Conservation (phyloP, 2,113 vertebrate species). For the Dromas ardeola region DNA sequence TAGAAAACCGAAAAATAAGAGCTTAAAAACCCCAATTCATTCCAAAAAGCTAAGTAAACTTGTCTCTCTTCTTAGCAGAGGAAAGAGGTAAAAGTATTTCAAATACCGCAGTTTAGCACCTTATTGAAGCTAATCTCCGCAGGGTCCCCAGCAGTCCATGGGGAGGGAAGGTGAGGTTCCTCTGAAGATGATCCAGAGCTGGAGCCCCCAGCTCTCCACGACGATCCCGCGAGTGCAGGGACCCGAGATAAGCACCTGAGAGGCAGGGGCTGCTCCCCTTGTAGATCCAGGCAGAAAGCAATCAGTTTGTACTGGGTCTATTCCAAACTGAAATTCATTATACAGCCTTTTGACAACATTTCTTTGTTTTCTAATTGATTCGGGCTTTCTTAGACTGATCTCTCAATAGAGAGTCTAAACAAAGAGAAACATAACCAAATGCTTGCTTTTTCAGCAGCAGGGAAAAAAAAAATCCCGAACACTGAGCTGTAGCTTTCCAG, state of each 20-base stretch:
- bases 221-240: fast-evolving
- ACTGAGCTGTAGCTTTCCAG: neutral
- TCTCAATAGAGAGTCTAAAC: neutral
- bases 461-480: neutral
- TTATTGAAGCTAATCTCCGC: neutral
- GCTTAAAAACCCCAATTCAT: neutral
- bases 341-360: neutral
- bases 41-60: neutral
- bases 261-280: neutral
- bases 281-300: neutral
- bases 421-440: constrained; percentile 15
- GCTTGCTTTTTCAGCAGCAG: neutral
- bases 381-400: neutral
- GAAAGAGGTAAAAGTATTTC: neutral
- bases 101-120: neutral
- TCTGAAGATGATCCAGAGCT: neutral
- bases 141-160: neutral
- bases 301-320: neutral
- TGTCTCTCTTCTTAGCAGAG: neutral
- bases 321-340: neutral
- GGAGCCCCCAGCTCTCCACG: neutral
- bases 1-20: neutral
- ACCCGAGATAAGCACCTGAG: neutral
- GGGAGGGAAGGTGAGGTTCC: neutral
- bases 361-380: constrained; percentile 44